Evolutionary conservation across 1,140 invertebrate species (phyloP).

Genomic region (Hestina assimilis): DNA sequence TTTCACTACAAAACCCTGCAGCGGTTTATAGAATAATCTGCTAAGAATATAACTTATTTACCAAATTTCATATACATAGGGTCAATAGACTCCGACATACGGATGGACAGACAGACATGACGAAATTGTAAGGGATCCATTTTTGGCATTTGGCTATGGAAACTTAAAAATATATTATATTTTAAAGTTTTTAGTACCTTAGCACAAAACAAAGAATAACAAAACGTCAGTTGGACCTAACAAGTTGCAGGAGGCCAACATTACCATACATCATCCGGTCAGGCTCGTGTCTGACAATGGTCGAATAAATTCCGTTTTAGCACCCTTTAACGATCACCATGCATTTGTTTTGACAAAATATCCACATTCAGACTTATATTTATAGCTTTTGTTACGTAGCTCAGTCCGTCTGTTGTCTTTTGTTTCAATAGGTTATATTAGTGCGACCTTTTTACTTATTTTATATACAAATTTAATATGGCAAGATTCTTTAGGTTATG

Average conservation of each 20-base stretch:
- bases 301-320: conserved; percentile 35
- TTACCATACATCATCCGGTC: conserved; percentile 26
- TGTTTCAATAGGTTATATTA: too few species aligned
- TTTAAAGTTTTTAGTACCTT: not conserved
- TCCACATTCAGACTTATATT: conserved; percentile 24
- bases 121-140: too few species aligned
- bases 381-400: not conserved
- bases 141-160: too few species aligned
- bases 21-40: too few species aligned
- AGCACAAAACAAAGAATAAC: not conserved
- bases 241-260: conserved; percentile 8
- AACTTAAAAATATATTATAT: not conserved
- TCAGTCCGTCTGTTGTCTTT: not conserved
- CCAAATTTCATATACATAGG: too few species aligned
- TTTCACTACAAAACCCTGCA: too few species aligned
- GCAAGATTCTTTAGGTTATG: too few species aligned
- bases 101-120: too few species aligned
- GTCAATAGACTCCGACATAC: too few species aligned
- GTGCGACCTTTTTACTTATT: too few species aligned
- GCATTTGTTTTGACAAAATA: conserved; percentile 34
- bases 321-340: conserved; percentile 30
- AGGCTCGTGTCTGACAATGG: conserved; percentile 19
- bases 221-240: not conserved
- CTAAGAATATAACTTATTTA: too few species aligned
- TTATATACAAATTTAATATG: too few species aligned